Evolutionary conservation across 2,888 invertebrate species (phyloP).

Genomic region (Ceraclea dissimilis): DNA sequence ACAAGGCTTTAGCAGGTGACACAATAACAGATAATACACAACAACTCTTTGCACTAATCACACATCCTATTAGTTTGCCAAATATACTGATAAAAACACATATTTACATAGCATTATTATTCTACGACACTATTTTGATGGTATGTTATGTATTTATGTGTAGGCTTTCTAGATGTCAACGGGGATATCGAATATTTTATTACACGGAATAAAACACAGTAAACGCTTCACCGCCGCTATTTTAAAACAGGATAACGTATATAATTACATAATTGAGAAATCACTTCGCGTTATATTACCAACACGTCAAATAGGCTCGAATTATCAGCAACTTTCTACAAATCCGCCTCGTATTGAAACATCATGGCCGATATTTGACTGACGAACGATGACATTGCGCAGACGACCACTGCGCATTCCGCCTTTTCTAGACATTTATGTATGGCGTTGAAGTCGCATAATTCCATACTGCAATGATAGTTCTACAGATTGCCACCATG

Average conservation of each 20-base stretch:
- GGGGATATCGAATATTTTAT: constrained; percentile 5
- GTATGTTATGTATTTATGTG: constrained; percentile 16
- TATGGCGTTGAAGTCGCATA: constrained; percentile 3
- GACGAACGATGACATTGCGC: constrained; percentile 24
- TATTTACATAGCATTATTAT: constrained; percentile 14
- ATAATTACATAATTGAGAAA: constrained; percentile 19
- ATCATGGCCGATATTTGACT: constrained; percentile 24
- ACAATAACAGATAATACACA: constrained; percentile 1
- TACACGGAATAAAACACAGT: neutral
- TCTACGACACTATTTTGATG: constrained; percentile 12
- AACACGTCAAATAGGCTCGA: constrained; percentile 21
- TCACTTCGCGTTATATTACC: constrained; percentile 8
- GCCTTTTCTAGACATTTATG: neutral
- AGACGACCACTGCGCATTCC: constrained; percentile 19
- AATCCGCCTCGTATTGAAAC: constrained; percentile 21
- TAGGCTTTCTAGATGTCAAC: constrained; percentile 20
- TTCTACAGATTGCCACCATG: neutral
- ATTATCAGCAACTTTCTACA: constrained; percentile 23
- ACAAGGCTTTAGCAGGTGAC: constrained; percentile 16
- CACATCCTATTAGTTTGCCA: neutral
- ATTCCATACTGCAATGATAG: too few species aligned
- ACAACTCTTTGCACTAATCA: neutral
- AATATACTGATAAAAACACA: neutral
- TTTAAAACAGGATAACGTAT: constrained; percentile 3
- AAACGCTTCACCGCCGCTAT: neutral